phyloP scores from a whole-genome alignment of 2,888 invertebrate species.

The Zygothrica quintamaculata region DNA sequence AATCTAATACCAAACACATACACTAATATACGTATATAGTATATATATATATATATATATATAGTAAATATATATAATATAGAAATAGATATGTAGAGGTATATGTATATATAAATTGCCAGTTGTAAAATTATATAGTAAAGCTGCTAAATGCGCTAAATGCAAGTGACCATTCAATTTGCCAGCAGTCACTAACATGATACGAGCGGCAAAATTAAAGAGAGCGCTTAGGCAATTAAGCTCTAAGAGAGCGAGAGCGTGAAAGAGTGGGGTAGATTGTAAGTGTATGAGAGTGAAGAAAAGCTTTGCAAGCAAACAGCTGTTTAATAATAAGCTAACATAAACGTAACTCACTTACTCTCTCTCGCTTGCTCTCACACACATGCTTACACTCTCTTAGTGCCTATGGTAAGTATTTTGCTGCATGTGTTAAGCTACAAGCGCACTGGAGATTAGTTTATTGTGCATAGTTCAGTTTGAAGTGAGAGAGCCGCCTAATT shows the following conservation, averaged over 20 bases:
- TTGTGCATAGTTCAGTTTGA: conserved; percentile 24
- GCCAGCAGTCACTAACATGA: conserved; percentile 48
- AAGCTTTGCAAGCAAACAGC: conserved; percentile 46
- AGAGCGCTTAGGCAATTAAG: conserved; percentile 19
- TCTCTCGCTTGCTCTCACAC: conserved; percentile 22
- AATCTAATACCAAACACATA: too few species aligned
- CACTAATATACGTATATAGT: too few species aligned
- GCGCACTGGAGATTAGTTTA: conserved; percentile 19
- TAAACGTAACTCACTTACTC: conserved; percentile 42
- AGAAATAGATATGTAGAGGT: too few species aligned
- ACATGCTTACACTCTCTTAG: conserved; percentile 4
- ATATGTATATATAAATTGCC: conserved; percentile 1
- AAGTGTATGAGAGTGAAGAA: too few species aligned
- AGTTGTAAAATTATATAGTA: conserved; percentile 7
- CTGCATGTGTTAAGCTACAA: conserved; percentile 42
- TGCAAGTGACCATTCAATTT: conserved; percentile 43
- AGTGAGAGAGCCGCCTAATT: conserved; percentile 17
- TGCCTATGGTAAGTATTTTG: too few species aligned
- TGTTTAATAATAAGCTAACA: conserved; percentile 39
- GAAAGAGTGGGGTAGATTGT: conserved; percentile 46
- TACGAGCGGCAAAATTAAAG: conserved; percentile 32
- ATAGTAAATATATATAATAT: conserved; percentile 3
- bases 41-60: too few species aligned
- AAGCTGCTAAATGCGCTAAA: conserved; percentile 26
- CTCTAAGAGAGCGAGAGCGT: conserved; percentile 25